phyloP scores from a whole-genome alignment of 2,113 vertebrate genomes.

The Microcebus murinus region DNA sequence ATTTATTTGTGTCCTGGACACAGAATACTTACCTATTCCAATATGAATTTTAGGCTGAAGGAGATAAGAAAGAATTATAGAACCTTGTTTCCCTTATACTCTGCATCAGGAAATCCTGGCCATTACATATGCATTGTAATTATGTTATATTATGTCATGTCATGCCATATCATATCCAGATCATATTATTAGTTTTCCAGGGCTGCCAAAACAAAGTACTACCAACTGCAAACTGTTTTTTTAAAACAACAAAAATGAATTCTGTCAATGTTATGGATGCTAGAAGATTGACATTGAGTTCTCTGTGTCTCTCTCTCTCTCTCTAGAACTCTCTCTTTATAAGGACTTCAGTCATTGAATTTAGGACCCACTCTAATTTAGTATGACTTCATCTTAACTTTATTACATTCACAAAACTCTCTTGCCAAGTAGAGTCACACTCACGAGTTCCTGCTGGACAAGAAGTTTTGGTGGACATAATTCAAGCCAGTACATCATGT shows the following conservation, averaged over 20 bases:
- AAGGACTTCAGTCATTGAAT: neutral
- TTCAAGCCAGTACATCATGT: neutral
- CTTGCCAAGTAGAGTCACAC: neutral
- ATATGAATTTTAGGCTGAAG: neutral
- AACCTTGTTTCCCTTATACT: neutral
- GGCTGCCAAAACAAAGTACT: neutral
- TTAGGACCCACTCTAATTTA: neutral
- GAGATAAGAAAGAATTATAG: neutral
- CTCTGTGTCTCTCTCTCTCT: neutral
- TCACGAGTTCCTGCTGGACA: neutral
- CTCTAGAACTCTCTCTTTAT: neutral
- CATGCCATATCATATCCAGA: neutral
- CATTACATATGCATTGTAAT: neutral
- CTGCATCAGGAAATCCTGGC: neutral
- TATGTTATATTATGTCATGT: neutral
- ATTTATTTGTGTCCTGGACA: neutral
- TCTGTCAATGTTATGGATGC: neutral
- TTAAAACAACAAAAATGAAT: neutral
- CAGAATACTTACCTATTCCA: neutral
- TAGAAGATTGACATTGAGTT: neutral
- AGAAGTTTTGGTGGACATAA: neutral
- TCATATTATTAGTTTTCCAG: neutral
- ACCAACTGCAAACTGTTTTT: neutral
- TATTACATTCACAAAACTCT: neutral
- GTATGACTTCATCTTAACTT: neutral